Percentiles rank a stretch among this genome's conserved stretches.
phyloP scores from a whole-genome alignment of 2,888 invertebrate genomes.

The Drosophila pegasa region DNA sequence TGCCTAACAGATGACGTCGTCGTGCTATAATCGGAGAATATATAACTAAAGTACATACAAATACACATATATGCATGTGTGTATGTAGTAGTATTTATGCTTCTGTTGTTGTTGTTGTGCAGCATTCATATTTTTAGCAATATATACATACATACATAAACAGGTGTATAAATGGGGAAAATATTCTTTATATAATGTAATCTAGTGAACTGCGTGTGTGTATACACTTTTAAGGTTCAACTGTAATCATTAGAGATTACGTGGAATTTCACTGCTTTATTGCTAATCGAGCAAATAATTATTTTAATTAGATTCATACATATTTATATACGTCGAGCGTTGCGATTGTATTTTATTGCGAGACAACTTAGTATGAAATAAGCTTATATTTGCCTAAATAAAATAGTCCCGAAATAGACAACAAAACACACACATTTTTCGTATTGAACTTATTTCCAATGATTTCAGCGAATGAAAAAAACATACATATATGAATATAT shows the following conservation, averaged over 20 bases:
- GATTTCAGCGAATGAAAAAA: slow-evolving; percentile 16
- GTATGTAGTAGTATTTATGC: slow-evolving; percentile 29
- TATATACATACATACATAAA: slow-evolving; percentile 10
- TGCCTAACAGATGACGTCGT: slow-evolving; percentile 66
- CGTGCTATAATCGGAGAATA: slow-evolving; percentile 53
- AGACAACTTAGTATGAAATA: slow-evolving; percentile 6
- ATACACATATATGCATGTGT: background rate
- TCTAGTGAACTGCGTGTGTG: background rate
- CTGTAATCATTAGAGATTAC: background rate
- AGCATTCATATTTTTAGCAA: slow-evolving; percentile 54
- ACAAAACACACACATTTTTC: slow-evolving; percentile 5
- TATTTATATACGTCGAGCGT: background rate
- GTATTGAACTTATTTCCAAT: slow-evolving; percentile 12
- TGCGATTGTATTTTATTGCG: slow-evolving; percentile 10
- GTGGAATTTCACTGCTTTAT: slow-evolving; percentile 20
- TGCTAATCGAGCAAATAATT: background rate
- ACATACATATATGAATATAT: background rate
- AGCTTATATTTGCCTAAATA: slow-evolving; percentile 1
- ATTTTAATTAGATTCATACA: slow-evolving; percentile 2
- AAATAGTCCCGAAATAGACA: slow-evolving; percentile 24
- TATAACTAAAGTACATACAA: slow-evolving; percentile 25
- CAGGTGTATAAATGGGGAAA: slow-evolving; percentile 28
- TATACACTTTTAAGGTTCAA: background rate
- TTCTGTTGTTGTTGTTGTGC: slow-evolving; percentile 24
- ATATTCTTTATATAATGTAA: slow-evolving; percentile 5